Percentiles rank a stretch among this genome's conserved stretches.
phyloP scores from a whole-genome alignment of 2,888 invertebrate genomes.

The Tipula vernalis region DNA sequence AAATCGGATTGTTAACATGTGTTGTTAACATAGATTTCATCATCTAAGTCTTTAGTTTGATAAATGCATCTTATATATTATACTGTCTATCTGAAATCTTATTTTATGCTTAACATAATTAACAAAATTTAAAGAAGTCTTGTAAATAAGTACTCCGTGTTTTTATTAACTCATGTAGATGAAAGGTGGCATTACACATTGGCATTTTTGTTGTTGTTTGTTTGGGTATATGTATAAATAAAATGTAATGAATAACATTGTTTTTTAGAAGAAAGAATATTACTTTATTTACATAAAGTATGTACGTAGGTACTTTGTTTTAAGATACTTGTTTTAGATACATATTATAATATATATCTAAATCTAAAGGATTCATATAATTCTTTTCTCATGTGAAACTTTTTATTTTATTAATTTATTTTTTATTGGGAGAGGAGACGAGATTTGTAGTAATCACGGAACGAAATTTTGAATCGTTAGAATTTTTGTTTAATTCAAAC shows the following conservation, averaged over 20 bases:
- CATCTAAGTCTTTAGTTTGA: background rate
- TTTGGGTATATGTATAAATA: background rate
- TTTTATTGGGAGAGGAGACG: no score
- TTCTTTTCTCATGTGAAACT: no score
- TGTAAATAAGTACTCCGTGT: background rate
- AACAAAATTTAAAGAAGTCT: background rate
- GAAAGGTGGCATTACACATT: background rate
- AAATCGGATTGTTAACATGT: background rate
- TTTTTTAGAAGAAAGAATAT: background rate
- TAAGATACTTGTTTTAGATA: background rate
- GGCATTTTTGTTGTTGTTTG: background rate
- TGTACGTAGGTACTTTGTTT: background rate
- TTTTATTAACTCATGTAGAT: background rate
- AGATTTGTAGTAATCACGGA: no score
- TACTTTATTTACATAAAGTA: background rate
- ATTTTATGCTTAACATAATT: background rate
- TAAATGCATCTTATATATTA: background rate
- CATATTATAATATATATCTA: background rate
- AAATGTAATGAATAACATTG: background rate
- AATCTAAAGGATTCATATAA: background rate
- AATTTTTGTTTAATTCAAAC: no score
- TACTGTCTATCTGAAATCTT: background rate
- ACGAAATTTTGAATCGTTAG: no score
- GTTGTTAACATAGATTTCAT: background rate
- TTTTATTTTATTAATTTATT: background rate